These are phyloP conservation scores for Antheraea assamensis DNA, from an alignment of 2,888 invertebrate genomes.

Conservation along the genomic window DNA sequence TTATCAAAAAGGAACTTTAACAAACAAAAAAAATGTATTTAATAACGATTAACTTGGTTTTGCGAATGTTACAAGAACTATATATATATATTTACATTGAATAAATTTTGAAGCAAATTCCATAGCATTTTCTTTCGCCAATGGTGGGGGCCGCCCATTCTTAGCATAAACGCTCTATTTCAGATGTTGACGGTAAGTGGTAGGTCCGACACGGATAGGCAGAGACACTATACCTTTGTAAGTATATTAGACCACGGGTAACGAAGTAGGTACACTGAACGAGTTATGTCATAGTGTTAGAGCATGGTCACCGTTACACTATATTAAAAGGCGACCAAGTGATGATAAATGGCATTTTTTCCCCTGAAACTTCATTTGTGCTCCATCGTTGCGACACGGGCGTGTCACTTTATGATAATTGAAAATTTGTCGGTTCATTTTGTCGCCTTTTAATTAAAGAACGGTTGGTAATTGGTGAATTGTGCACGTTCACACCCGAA, in stretches of 20 bases:
- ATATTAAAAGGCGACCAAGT: slow-evolving; percentile 2
- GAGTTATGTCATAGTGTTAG: slow-evolving; percentile 38
- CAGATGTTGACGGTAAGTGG: slow-evolving; percentile 82
- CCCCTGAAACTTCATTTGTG: neutral
- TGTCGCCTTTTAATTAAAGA: slow-evolving; percentile 17
- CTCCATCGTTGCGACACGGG: too few relatives aligned
- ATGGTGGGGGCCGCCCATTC: slow-evolving; percentile 73
- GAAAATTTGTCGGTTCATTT: neutral
- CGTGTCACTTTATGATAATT: neutral
- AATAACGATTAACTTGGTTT: slow-evolving; percentile 51
- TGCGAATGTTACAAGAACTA: slow-evolving; percentile 67
- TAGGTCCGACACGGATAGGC: slow-evolving; percentile 70
- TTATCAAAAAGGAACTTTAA: slow-evolving; percentile 48
- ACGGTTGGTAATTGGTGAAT: slow-evolving; percentile 33
- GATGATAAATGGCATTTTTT: neutral
- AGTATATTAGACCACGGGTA: slow-evolving; percentile 47
- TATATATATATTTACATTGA: slow-evolving; percentile 61
- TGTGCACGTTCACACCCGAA: slow-evolving; percentile 48
- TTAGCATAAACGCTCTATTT: slow-evolving; percentile 75
- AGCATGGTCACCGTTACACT: slow-evolving; percentile 41
- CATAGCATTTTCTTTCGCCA: slow-evolving; percentile 74
- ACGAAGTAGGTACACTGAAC: slow-evolving; percentile 51
- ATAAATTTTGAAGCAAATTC: slow-evolving; percentile 77
- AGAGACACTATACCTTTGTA: slow-evolving; percentile 46
- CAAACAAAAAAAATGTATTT: slow-evolving; percentile 46